phyloP scores from a whole-genome alignment of 2,888 invertebrate genomes.

The Adelognathus sp. region DNA sequence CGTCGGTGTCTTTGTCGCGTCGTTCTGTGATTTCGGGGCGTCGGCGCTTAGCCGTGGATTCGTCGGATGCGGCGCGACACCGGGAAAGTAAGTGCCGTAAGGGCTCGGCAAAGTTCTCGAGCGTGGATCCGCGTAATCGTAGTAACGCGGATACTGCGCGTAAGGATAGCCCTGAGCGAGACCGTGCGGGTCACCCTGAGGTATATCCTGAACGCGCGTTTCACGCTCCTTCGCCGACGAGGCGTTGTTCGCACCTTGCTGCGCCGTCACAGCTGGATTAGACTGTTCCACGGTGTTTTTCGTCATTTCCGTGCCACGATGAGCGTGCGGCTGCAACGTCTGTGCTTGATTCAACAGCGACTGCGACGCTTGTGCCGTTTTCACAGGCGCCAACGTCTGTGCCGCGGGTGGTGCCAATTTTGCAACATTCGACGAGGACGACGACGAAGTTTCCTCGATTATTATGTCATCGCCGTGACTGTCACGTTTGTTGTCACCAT shows the following conservation, averaged over 20 bases:
- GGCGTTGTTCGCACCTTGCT: constrained; percentile 59
- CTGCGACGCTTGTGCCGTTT: constrained; percentile 26
- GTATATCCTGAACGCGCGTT: constrained; percentile 36
- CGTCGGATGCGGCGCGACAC: constrained; percentile 70
- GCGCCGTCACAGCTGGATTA: not conserved
- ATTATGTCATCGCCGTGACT: constrained; percentile 68
- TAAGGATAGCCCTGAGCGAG: constrained; percentile 77
- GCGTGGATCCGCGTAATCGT: constrained; percentile 77
- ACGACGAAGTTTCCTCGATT: constrained; percentile 65
- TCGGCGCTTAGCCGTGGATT: constrained; percentile 67
- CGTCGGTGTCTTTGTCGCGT: constrained; percentile 50
- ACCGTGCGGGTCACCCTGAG: constrained; percentile 56
- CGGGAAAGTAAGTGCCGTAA: constrained; percentile 76
- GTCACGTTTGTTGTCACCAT: constrained; percentile 69
- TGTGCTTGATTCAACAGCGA: constrained; percentile 52
- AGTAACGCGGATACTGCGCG: constrained; percentile 78
- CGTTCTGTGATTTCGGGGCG: constrained; percentile 59
- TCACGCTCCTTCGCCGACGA: constrained; percentile 50
- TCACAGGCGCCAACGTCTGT: constrained; percentile 15
- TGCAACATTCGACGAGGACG: constrained; percentile 11
- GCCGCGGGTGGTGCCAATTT: constrained; percentile 23
- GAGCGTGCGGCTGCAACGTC: constrained; percentile 51
- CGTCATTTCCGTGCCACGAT: constrained; percentile 41
- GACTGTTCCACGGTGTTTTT: constrained; percentile 44
- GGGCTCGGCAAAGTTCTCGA: constrained; percentile 73